Conservation (phyloP, 2,113 vertebrate species). For the Burhinus oedicnemus region DNA sequence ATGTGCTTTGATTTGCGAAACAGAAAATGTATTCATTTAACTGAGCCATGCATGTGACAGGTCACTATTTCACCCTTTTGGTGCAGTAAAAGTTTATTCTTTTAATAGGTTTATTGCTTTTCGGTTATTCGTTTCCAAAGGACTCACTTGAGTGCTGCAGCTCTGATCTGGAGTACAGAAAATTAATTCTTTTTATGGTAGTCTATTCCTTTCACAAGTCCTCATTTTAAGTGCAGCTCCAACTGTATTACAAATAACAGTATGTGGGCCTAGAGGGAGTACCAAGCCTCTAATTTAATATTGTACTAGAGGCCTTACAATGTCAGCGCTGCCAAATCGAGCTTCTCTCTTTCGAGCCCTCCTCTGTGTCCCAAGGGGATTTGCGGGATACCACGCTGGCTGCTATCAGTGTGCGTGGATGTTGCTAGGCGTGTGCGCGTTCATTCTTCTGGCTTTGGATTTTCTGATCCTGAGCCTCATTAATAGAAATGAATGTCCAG, state of each 20-base stretch:
- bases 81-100: conserved; percentile 37
- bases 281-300: conserved; percentile 19
- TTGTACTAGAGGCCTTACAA: not conserved
- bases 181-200: conserved; percentile 51
- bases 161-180: conserved; percentile 15
- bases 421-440: not conserved
- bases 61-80: conserved; percentile 23
- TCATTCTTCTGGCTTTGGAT: not conserved
- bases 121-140: not conserved
- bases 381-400: not conserved
- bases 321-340: rapidly evolving
- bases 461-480: not conserved
- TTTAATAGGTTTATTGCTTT: conserved; percentile 48
- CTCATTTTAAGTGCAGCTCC: conserved; percentile 30
- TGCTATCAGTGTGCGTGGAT: rapidly evolving
- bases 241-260: conserved; percentile 23
- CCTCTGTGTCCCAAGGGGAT: not conserved
- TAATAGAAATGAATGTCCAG: not conserved
- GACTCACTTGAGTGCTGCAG: not conserved
- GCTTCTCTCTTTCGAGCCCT: not conserved
- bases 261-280: not conserved
- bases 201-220: conserved; percentile 15
- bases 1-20: conserved; percentile 9
- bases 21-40: not conserved
- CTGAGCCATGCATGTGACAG: not conserved